These are phyloP conservation scores for Pluvianellus socialis DNA, from an alignment of 2,113 vertebrate genomes.

Conservation along the genomic window DNA sequence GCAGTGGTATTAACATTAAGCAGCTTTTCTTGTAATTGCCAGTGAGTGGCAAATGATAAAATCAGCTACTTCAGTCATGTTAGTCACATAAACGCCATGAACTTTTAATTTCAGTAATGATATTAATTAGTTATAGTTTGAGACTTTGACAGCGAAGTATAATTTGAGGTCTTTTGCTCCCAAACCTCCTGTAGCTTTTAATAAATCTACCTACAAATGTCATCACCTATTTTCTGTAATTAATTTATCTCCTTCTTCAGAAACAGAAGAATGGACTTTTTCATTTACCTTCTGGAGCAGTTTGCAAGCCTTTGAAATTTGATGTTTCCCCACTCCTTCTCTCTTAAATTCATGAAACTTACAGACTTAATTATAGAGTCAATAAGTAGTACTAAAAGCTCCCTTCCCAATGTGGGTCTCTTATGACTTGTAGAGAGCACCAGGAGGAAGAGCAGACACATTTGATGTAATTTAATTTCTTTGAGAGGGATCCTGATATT, in stretches of 20 bases:
- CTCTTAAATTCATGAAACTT: neutral
- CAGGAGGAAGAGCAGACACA: neutral
- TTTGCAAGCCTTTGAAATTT: neutral
- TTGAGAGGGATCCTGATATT: neutral
- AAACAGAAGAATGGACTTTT: neutral
- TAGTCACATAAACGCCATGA: neutral
- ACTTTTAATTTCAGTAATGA: slow-evolving; percentile 10
- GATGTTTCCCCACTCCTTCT: neutral
- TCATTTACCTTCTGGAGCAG: neutral
- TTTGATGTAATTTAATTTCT: neutral
- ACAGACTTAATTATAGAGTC: neutral
- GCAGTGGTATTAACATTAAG: neutral
- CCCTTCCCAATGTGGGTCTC: neutral
- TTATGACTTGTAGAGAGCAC: neutral
- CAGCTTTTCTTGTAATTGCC: neutral
- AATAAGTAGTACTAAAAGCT: neutral
- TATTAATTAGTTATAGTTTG: slow-evolving; percentile 7
- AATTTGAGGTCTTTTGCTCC: slow-evolving; percentile 1
- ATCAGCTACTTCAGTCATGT: neutral
- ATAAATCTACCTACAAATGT: neutral
- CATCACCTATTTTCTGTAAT: neutral
- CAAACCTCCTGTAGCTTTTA: neutral
- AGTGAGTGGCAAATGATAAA: neutral
- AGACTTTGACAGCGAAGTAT: neutral
- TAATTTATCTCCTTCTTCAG: neutral